A percentile compares a stretch with the other conserved stretches of the same genome.
Conservation (phyloP, 2,888 invertebrate genomes). For the Cotesia congregata region DNA sequence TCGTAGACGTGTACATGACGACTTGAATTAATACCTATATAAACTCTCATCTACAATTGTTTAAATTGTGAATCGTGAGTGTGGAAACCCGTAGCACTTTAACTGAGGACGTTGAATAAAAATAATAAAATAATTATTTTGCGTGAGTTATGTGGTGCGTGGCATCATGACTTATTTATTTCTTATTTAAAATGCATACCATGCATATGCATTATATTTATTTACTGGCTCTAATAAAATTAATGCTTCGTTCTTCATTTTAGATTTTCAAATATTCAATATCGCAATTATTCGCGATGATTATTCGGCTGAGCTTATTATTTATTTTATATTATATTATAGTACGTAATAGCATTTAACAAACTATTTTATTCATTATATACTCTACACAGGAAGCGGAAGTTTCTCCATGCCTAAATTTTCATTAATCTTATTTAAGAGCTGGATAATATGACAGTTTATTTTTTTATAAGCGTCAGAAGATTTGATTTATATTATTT, state of each 20-base stretch:
- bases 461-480: background rate
- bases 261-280: constrained; percentile 11
- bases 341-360: background rate
- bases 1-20: constrained; percentile 46
- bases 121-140: constrained; percentile 42
- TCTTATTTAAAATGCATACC: constrained; percentile 34
- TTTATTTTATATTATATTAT: background rate
- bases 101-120: constrained; percentile 15
- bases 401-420: constrained; percentile 26
- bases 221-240: background rate
- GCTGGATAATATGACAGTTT: constrained; percentile 6
- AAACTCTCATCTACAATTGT: constrained; percentile 19
- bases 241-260: constrained; percentile 12
- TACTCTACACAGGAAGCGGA: constrained; percentile 29
- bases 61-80: constrained; percentile 14
- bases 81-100: constrained; percentile 24
- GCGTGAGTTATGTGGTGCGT: constrained; percentile 64
- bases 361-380: background rate
- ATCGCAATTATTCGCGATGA: constrained; percentile 20
- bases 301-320: constrained; percentile 21
- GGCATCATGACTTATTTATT: constrained; percentile 63
- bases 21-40: background rate
- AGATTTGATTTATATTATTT: background rate
- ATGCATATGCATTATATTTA: constrained; percentile 31
- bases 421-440: background rate